Conservation (phyloP, 2,113 vertebrate genomes). For the Recurvirostra avosetta region DNA sequence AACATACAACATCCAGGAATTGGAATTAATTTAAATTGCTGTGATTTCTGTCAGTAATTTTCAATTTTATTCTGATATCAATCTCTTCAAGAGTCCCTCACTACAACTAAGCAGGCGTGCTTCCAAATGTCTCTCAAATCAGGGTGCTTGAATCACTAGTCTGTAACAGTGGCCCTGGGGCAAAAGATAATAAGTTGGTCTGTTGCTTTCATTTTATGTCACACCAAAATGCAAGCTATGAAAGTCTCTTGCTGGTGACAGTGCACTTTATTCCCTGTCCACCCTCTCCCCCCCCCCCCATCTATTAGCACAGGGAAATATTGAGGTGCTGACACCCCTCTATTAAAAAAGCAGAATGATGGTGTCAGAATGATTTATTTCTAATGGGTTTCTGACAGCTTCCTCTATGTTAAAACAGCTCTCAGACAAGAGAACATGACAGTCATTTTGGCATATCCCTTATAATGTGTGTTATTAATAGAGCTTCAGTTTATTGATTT, state of each 20-base stretch:
- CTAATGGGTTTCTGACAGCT: conserved; percentile 8
- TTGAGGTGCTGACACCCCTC: background rate
- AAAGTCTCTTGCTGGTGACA: background rate
- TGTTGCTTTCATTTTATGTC: background rate
- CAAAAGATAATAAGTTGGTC: background rate
- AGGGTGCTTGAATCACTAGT: background rate
- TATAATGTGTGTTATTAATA: conserved; percentile 57
- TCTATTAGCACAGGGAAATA: background rate
- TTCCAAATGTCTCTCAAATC: background rate
- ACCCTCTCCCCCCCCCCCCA: background rate
- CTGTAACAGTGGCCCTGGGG: background rate
- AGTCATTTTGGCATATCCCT: conserved; percentile 23
- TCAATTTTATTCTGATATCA: background rate
- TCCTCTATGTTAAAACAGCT: background rate
- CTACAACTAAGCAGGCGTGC: background rate
- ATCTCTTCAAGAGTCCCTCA: background rate
- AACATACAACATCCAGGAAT: background rate
- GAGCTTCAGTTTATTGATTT: conserved; percentile 61
- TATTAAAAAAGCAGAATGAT: conserved; percentile 12
- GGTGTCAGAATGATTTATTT: conserved; percentile 53
- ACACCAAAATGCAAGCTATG: background rate
- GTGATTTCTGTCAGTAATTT: background rate
- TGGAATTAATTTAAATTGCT: background rate
- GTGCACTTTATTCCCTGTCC: background rate
- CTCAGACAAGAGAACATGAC: conserved; percentile 6